Conservation (phyloP, 2,113 vertebrate genomes). For the Pristiophorus japonicus region DNA sequence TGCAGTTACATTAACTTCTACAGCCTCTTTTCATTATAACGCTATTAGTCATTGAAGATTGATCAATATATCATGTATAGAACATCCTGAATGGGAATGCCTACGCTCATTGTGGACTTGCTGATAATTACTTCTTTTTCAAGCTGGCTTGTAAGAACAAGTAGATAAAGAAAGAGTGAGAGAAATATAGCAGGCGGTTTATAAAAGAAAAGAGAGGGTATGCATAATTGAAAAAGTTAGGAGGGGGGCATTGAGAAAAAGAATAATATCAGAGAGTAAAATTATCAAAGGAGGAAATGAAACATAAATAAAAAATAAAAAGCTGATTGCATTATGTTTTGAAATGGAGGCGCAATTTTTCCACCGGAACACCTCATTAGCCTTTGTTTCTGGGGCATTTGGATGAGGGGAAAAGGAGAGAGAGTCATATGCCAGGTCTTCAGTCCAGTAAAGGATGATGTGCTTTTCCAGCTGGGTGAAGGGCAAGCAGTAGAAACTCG, state of each 20-base stretch:
- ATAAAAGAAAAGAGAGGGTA: constrained; percentile 70
- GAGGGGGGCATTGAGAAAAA: background rate
- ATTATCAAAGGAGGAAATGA: background rate
- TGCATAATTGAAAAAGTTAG: constrained; percentile 40
- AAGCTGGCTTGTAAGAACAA: constrained; percentile 87
- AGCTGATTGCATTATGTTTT: background rate
- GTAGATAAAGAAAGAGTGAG: constrained; percentile 79
- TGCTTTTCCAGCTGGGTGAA: background rate
- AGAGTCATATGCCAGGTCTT: background rate
- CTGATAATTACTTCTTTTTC: constrained; percentile 89
- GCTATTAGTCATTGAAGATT: constrained; percentile 75
- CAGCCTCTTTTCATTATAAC: constrained; percentile 74
- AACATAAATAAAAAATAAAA: background rate
- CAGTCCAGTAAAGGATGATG: background rate
- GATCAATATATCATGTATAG: constrained; percentile 95
- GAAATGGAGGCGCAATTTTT: background rate
- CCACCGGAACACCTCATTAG: background rate
- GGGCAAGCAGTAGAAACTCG: background rate
- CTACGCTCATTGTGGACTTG: constrained; percentile 78
- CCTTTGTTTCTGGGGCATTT: background rate
- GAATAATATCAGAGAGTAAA: background rate
- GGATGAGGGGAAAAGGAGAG: background rate
- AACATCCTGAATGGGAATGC: constrained; percentile 83
- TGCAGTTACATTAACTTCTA: constrained; percentile 74
- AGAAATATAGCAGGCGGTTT: constrained; percentile 74